Conservation (phyloP, 2,888 invertebrate species). For the Rugalucina vietnamica region DNA sequence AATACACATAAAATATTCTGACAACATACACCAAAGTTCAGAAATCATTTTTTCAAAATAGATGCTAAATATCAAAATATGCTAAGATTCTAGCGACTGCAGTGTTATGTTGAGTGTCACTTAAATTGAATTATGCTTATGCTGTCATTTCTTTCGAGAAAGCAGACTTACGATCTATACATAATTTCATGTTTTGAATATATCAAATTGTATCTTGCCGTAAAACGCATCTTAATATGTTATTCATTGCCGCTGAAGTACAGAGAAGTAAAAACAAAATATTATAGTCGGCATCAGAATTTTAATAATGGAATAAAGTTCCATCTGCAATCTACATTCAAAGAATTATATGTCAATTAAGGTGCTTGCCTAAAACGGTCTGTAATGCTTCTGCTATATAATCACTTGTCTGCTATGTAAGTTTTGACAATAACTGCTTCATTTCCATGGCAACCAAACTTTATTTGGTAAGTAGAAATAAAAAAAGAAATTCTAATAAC, state of each 20-base stretch:
- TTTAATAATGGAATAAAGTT: background rate
- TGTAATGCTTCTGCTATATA: conserved; percentile 8
- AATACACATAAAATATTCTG: too few species aligned
- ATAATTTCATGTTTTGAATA: background rate
- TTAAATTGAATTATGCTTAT: too few species aligned
- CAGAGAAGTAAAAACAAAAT: background rate
- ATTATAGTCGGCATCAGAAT: background rate
- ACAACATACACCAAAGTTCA: too few species aligned
- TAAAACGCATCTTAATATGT: background rate
- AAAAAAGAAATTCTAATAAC: conserved; percentile 11
- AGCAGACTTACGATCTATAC: too few species aligned
- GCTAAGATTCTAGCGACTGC: too few species aligned
- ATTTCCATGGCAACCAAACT: conserved; percentile 1
- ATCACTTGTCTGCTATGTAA: background rate
- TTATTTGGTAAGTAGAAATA: conserved; percentile 17
- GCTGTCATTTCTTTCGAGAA: too few species aligned
- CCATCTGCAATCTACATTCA: conserved; percentile 3
- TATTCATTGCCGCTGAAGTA: background rate
- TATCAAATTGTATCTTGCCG: background rate
- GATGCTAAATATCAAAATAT: too few species aligned
- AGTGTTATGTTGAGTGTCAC: too few species aligned
- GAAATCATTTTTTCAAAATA: too few species aligned
- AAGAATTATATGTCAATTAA: conserved; percentile 12
- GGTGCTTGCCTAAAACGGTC: conserved; percentile 5
- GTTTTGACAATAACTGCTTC: conserved; percentile 14